A percentile compares a stretch with the other conserved stretches of the same genome.
Conservation (phyloP, 2,888 invertebrate genomes). For the Frankliniella intonsa region DNA sequence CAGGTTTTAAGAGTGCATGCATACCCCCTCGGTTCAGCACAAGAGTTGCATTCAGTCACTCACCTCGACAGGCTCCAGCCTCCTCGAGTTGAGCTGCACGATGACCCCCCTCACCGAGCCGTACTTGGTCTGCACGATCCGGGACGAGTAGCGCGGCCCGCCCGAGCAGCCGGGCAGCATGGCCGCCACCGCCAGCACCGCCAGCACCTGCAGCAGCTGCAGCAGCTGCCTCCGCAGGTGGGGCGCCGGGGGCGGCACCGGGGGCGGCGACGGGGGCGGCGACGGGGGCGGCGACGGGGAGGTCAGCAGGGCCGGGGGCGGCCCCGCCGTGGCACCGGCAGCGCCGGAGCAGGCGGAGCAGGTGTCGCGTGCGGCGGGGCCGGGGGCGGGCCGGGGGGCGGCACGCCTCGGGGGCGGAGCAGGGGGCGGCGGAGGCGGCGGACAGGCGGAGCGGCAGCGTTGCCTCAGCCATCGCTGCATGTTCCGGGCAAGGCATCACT, state of each 20-base stretch:
- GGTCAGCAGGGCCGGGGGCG: not conserved
- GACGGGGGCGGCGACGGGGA: not conserved
- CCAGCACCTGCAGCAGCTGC: slow-evolving; percentile 15
- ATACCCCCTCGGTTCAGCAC: too few relatives aligned
- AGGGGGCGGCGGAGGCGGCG: not conserved
- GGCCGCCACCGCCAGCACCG: slow-evolving; percentile 17
- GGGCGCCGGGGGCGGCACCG: not conserved
- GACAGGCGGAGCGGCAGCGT: not conserved
- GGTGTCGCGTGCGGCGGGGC: not conserved
- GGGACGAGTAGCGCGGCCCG: slow-evolving; percentile 68
- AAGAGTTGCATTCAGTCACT: not conserved
- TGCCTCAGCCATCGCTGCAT: slow-evolving; percentile 21
- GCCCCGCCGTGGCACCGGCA: not conserved
- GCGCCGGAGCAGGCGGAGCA: not conserved
- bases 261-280: not conserved
- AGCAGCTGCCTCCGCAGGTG: not conserved
- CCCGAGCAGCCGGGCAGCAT: slow-evolving; percentile 41
- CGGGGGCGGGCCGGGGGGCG: not conserved
- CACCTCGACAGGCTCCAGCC: slow-evolving; percentile 13
- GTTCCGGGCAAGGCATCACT: slow-evolving; percentile 20
- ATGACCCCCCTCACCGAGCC: slow-evolving; percentile 57
- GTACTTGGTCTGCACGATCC: slow-evolving; percentile 73
- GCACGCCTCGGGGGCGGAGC: not conserved
- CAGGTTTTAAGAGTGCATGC: too few relatives aligned
- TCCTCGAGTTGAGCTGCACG: slow-evolving; percentile 14